Evolutionary conservation across 2,888 invertebrate genomes (phyloP), one percentile per base, ranked within the genome.

Genomic region (Odontocolon sp.): DNA sequence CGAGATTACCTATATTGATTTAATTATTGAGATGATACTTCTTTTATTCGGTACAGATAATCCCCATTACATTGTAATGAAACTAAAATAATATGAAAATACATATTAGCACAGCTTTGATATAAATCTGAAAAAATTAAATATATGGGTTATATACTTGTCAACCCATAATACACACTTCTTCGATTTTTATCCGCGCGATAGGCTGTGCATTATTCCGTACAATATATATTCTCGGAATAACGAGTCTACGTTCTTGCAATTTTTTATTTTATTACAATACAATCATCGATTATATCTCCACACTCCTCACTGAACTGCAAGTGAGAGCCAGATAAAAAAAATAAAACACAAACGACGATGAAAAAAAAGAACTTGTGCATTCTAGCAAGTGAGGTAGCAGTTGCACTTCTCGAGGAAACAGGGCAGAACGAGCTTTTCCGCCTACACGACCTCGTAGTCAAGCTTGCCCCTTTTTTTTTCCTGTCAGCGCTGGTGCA

Each of bases 371-470:
- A 66, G n/a, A 36, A 33, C 42, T 14, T 16, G 26, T 9, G 47
- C 38, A 18, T 11, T 9, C 21, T n/a, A n/a, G 45, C 5, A 45
- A 38, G 47, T 33, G 40, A 42, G 66, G 54, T 50, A 40, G 54
- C 36, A 61, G 68, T 57, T 79, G 79, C 77, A 81, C 81, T 80
- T 81, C 78, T 69, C 54, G 64, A 64, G 63, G 63, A 77, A 80
- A 64, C 76, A 80, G 67, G 54, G 78, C 66, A 68, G 71, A 81
- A 80, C 72, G 69, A 79, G 70, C 76, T 79, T 77, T 80, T 74
- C 73, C 69, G 63, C 63, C 69, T 52, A 64, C 59, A 14, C 64
- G 59, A 63, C 21, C 77, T 61, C 56, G 50, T 23, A 50, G 70
- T 52, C 72, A 63, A 66, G 42, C 56, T 71, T 72, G 52, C 57